Conservation (phyloP, 1,140 invertebrate genomes). For the Procambarus clarkii region DNA sequence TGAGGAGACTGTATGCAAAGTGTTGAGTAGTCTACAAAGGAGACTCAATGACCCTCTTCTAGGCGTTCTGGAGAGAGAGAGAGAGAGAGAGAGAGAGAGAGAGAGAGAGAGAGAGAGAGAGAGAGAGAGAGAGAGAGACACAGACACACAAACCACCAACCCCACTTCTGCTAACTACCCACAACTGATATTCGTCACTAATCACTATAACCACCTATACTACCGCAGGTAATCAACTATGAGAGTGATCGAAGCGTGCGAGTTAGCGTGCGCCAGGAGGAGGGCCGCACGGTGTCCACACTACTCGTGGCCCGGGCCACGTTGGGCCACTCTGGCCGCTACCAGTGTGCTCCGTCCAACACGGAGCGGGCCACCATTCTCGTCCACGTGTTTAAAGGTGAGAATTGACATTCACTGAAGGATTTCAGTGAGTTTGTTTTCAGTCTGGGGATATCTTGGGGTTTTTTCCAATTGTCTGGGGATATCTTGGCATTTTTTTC, state of each 20-base stretch:
- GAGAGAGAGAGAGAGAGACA: too few species aligned
- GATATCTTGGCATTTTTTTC: too few species aligned
- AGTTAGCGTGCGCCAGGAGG: constrained; percentile 30
- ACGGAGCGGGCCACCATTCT: constrained; percentile 2
- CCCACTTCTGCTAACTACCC: neutral
- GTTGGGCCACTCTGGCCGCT: constrained; percentile 34
- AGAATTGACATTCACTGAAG: too few species aligned
- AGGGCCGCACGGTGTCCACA: constrained; percentile 26
- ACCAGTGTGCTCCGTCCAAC: constrained; percentile 50
- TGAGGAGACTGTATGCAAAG: too few species aligned
- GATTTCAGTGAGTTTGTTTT: too few species aligned
- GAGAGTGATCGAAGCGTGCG: constrained; percentile 37
- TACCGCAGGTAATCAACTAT: constrained; percentile 50
- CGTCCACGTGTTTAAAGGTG: constrained; percentile 58
- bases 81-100: too few species aligned
- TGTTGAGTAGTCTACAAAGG: too few species aligned
- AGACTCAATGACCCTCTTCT: too few species aligned
- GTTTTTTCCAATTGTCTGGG: too few species aligned
- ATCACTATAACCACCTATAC: neutral
- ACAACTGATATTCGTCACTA: neutral
- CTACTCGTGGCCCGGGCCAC: constrained; percentile 29
- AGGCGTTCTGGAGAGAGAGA: too few species aligned
- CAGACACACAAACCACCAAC: neutral
- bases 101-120: too few species aligned
- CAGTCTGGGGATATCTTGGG: too few species aligned